These are phyloP conservation scores for Zosterops japonicus DNA, from an alignment of 2,113 vertebrate species.

Conservation along the genomic window DNA sequence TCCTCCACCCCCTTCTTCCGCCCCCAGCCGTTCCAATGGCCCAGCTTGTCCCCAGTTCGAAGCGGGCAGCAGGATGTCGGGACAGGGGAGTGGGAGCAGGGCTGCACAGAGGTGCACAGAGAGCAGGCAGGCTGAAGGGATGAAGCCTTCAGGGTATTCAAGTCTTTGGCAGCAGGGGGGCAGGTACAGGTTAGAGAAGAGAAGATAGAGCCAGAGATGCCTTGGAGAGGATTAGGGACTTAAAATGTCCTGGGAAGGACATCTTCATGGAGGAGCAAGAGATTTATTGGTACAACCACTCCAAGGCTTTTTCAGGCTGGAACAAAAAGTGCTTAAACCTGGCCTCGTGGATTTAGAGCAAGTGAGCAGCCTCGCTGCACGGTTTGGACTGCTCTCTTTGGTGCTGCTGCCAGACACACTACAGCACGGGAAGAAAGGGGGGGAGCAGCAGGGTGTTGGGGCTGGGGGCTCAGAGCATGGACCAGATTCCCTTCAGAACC, in stretches of 20 bases:
- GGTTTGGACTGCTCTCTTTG: conserved; percentile 12
- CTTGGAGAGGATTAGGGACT: conserved; percentile 20
- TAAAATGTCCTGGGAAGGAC: conserved; percentile 2
- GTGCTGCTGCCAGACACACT: background rate
- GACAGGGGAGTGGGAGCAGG: background rate
- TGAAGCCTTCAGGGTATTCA: background rate
- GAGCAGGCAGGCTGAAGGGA: background rate
- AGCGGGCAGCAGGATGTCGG: background rate
- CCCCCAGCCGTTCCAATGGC: background rate
- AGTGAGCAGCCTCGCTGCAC: background rate
- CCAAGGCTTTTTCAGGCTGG: conserved; percentile 34
- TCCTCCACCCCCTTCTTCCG: conserved; percentile 52
- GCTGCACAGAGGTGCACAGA: background rate
- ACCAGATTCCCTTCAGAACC: conserved; percentile 10
- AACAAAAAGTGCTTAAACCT: conserved; percentile 62
- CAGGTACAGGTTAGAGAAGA: conserved; percentile 10
- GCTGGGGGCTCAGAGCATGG: background rate
- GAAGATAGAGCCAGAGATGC: background rate
- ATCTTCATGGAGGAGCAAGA: conserved; percentile 13
- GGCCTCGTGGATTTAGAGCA: conserved; percentile 27
- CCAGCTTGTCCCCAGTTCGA: background rate
- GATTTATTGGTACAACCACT: conserved; percentile 11
- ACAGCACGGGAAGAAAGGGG: background rate
- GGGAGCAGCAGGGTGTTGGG: background rate
- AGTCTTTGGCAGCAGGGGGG: background rate